phyloP scores from a whole-genome alignment of 2,888 invertebrate species.

The Xestoiulus laeticollis region DNA sequence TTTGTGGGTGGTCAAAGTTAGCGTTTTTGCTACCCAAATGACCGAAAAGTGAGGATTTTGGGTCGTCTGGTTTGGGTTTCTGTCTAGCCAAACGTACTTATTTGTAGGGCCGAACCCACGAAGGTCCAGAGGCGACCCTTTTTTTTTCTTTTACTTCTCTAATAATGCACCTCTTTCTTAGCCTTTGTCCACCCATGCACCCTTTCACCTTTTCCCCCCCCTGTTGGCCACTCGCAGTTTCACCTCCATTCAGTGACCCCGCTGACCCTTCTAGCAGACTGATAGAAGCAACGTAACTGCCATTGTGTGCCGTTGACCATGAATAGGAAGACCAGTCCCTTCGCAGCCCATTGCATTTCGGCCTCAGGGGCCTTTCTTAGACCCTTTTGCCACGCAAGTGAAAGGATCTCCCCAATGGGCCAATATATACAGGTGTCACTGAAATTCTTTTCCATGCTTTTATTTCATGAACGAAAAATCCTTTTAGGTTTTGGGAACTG shows the following conservation, averaged over 20 bases:
- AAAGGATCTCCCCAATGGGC: neutral
- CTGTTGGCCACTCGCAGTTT: neutral
- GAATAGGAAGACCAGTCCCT: neutral
- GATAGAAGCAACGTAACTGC: neutral
- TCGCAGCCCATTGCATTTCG: neutral
- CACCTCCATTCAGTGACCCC: neutral
- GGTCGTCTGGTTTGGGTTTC: neutral
- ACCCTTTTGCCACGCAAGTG: neutral
- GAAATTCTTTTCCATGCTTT: neutral
- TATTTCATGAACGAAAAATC: neutral
- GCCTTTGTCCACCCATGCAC: slow-evolving; percentile 32
- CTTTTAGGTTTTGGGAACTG: neutral
- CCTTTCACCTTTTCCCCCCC: slow-evolving; percentile 2
- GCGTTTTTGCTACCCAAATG: neutral
- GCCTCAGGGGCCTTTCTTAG: neutral
- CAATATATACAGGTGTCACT: neutral
- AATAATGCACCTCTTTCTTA: neutral
- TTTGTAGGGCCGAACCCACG: neutral
- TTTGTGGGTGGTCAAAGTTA: neutral
- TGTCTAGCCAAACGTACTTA: neutral
- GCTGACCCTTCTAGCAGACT: neutral
- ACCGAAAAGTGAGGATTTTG: neutral
- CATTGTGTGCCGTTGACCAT: neutral
- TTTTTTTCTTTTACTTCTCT: neutral
- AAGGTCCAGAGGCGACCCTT: neutral